Base-by-base conservation (phyloP, 2,888 invertebrate species). In the Podotricha telesiphe region DNA sequence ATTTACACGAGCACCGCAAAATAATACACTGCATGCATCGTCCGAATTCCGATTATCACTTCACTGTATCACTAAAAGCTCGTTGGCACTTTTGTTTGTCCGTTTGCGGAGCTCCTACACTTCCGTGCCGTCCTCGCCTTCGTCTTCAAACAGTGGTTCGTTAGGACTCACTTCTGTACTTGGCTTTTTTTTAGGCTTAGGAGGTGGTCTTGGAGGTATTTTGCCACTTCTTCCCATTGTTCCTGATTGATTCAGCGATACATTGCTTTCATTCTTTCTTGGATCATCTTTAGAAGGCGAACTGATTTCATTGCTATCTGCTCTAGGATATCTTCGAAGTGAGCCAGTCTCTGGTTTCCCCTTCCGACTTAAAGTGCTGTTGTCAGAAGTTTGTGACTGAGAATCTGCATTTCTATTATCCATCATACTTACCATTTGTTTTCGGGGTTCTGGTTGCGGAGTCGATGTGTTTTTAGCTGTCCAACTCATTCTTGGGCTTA, bases 41-140 rank as follows among this genome's bases (percentile, higher is more conserved):
- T 78, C 79, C 81, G 81, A 37, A 28, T 28, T 37, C 80, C 83
- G 81, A 80, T 53, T 80, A 81, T 82, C 81, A 82, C 78, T 77
- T 74, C 76, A 78, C 75, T 77, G 76, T 79, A 84, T 85, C 85
- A 86, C 86, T 86, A 86, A 83, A 87, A 87, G 88, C 87, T 89
- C 88, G 85, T 91, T 91, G 92, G 91, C 91, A 91, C 90, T 89
- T 59, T 40, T 50, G 62, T 37, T 37, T 50, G 62, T 48, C 48
- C 34, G 47, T 48, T 48, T 8, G 34, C 15, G 17, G 37, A 62
- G 47, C 75, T 89, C 91, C 94, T 95, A 96, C 93, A 97, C 97
- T 94, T 97, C 97, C 78, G 97, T 97, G 75, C 97, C 97, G 78
- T 97, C 97, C 83, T 97, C 97, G 37, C 97, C 96, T 88, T 97